Evolutionary conservation across 1,140 invertebrate genomes (phyloP).

Genomic region (Bombus turneri): DNA sequence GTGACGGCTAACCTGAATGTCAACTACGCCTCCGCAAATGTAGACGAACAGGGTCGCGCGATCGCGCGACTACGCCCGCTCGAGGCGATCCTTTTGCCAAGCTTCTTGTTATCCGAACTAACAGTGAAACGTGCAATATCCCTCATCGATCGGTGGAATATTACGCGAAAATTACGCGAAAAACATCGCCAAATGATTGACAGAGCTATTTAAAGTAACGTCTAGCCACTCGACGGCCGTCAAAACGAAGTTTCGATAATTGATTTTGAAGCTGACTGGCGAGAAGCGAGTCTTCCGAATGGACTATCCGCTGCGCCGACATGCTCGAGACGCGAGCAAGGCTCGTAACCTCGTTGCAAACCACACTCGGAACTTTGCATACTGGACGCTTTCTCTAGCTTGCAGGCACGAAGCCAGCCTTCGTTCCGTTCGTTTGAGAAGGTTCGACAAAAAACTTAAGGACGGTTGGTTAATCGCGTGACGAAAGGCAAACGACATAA

Average conservation of each 20-base stretch:
- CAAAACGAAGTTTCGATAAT: background rate
- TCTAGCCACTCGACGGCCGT: background rate
- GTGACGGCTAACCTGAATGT: conserved; percentile 8
- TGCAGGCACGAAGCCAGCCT: conserved; percentile 21
- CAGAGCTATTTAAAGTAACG: background rate
- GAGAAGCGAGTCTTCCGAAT: background rate
- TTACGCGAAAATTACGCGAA: background rate
- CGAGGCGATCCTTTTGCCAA: background rate
- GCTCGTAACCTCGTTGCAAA: conserved; percentile 26
- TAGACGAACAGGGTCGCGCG: conserved; percentile 14
- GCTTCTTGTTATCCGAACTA: no score
- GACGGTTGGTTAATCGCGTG: background rate
- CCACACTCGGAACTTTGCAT: conserved; percentile 2
- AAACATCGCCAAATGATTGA: background rate
- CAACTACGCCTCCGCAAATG: background rate
- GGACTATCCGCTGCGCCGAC: background rate
- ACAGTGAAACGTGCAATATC: background rate
- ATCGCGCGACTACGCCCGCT: background rate
- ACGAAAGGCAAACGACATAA: conserved; percentile 9
- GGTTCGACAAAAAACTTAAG: background rate
- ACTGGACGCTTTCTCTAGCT: conserved; percentile 36
- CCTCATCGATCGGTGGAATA: background rate
- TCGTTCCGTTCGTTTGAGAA: conserved; percentile 6
- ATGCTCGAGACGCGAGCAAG: background rate
- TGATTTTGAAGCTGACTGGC: background rate